Base-by-base conservation (phyloP, 2,888 invertebrate genomes). In the Idaea straminata region DNA sequence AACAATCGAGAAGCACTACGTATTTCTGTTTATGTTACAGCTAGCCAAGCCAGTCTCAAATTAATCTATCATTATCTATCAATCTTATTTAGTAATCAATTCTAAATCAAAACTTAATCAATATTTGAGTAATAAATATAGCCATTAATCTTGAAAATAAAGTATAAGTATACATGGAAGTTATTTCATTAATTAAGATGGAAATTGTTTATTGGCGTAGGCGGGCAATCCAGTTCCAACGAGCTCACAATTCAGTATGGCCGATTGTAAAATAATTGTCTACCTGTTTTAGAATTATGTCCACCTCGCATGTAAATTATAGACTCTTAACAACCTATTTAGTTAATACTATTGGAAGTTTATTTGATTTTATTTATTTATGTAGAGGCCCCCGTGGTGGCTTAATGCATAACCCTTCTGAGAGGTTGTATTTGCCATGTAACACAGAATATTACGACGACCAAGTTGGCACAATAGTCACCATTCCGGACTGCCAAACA, bases 161-260 rank as follows among this genome's bases (percentile, higher is more conserved):
- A 73, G 71, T 69, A 73, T 59, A 59, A 64, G 63, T 66, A 58
- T 66, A 71, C 70, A 69, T 77, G 76, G 74, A 81, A 78, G 74
- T 47, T 79, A 81, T 80, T 83, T 83, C 81, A 80, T 85, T 84
- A 83, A 84, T 83, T 81, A 80, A 83, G 83, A 82, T 83, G 79
- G 80, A 82, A 82, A 85, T 81, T 80, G 81, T 79, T 83, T 83
- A 81, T 78, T 78, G 78, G 81, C 78, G 84, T 85, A 76, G 83
- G 85, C 81, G 80, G 79, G 70, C 75, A 79, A 79, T 82, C 85
- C 81, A 83, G 82, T 84, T 84, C 79, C 74, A 77, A 74, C 68
- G 72, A 78, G 77, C 76, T 74, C 75, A 72, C 76, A 77, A 78
- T 80, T 80, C 78, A 77, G 79, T 78, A 77, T 76, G 73, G 78